phyloP scores from a whole-genome alignment of 1,140 invertebrate species.

The Bombus huntii region DNA sequence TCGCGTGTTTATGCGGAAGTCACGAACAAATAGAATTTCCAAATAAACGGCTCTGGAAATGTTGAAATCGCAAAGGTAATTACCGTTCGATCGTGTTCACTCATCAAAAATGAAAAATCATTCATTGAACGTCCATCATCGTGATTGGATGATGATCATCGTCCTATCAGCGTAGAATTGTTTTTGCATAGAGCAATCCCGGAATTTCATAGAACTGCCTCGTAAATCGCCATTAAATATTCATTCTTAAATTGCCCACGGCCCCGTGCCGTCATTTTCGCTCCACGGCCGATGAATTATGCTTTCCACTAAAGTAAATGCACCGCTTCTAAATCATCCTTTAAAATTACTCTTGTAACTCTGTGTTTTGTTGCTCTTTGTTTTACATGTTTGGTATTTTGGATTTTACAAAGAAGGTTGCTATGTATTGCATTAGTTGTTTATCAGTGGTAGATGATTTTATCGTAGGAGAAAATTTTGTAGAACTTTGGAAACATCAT shows the following conservation, averaged over 20 bases:
- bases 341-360: neutral
- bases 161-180: neutral
- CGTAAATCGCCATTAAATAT: constrained; percentile 58
- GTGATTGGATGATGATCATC: neutral
- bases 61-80: neutral
- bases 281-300: constrained; percentile 26
- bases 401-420: no score
- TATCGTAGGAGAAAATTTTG: no score
- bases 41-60: neutral
- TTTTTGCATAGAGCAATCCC: constrained; percentile 11
- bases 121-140: neutral
- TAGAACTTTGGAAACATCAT: no score
- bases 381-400: neutral
- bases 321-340: neutral
- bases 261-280: constrained; percentile 24
- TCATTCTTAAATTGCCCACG: constrained; percentile 36
- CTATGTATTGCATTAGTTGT: no score
- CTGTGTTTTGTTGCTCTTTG: neutral
- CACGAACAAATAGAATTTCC: constrained; percentile 24
- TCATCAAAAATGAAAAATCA: constrained; percentile 35
- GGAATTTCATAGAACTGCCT: constrained; percentile 29
- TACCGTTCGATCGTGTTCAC: neutral
- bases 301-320: constrained; percentile 30
- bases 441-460: no score
- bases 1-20: neutral